Percentiles rank a stretch among this genome's conserved stretches.
These are phyloP conservation scores for Carassius carassius DNA, from an alignment of 2,113 vertebrate genomes.

Conservation along the genomic window DNA sequence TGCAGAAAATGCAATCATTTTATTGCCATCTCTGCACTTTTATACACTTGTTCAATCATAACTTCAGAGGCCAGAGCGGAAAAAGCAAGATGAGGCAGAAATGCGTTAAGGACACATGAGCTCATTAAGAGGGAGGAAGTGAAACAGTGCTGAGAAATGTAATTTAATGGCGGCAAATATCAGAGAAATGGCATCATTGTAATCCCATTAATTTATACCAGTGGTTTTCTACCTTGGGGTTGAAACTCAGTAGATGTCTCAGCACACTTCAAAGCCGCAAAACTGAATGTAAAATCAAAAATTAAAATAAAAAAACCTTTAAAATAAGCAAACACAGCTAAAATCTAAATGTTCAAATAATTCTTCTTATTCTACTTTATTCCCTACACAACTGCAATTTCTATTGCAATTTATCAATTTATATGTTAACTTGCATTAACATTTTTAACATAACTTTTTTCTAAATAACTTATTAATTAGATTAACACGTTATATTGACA, in stretches of 20 bases:
- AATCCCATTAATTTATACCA: neutral
- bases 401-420: no score
- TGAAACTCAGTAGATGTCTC: neutral
- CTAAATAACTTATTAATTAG: no score
- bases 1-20: constrained; percentile 24
- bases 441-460: no score
- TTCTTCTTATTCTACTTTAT: no score
- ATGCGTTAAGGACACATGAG: constrained; percentile 3
- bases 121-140: constrained; percentile 7
- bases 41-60: constrained; percentile 31
- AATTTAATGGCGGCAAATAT: neutral
- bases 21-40: constrained; percentile 37
- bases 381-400: no score
- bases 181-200: neutral
- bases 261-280: neutral
- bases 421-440: no score
- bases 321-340: neutral
- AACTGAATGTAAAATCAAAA: neutral
- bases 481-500: no score
- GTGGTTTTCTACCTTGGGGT: neutral
- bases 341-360: neutral
- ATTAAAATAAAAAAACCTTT: neutral
- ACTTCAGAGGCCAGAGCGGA: constrained; percentile 10
- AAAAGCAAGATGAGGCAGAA: constrained; percentile 22
- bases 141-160: constrained; percentile 4